Base-by-base conservation (phyloP, 2,797 vertebrate species). In the Gadopsis marmoratus region DNA sequence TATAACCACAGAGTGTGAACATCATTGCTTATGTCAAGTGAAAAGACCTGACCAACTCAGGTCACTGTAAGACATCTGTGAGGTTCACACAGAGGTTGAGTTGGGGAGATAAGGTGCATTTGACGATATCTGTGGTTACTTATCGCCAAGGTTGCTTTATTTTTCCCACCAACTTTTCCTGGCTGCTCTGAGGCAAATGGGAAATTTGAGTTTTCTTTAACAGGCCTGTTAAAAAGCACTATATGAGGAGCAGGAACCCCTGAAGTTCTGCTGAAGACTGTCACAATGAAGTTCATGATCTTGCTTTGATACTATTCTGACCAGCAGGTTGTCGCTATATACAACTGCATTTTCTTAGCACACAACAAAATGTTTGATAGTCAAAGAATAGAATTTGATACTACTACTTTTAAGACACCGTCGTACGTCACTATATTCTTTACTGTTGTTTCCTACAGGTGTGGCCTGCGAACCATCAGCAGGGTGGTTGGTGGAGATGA, bases 401-500 rank as follows among this genome's bases (percentile, higher is more conserved):
- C 23, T 1, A 29, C 0, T 37, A 2, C 14, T 43, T 8, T 65
- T 74, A 14, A 5, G 19, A 39, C 1, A 33, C 26, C 2, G 3
- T 39, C 3, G 26, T 35, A 10, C 74, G 66, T 37, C 19, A 33
- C 12, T 1, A 19, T 43, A 3, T 26, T 70, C 7, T 88, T 12
- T 76, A 4, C 7, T 67, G 0, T 78, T 91, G 23, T 87, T 31
- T 91, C 48, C 90, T 97, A 96, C 1, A 95, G 97, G 68, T 98
- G 97, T 1, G 97, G 97, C 5, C 79, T 86, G 31, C 96, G 97
- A 37, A 63, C 84, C 33, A 0, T 94, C 41, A 54, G 75, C 9
- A 64, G 89, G 81, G 95, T 98, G 0, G 97, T 98, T 14, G 96
- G 96, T 14, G 97, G 97, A 10, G 95, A 93, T 0, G 91, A 96